Base-by-base conservation (phyloP, 2,113 vertebrate species). In the Pteruthius melanotis region DNA sequence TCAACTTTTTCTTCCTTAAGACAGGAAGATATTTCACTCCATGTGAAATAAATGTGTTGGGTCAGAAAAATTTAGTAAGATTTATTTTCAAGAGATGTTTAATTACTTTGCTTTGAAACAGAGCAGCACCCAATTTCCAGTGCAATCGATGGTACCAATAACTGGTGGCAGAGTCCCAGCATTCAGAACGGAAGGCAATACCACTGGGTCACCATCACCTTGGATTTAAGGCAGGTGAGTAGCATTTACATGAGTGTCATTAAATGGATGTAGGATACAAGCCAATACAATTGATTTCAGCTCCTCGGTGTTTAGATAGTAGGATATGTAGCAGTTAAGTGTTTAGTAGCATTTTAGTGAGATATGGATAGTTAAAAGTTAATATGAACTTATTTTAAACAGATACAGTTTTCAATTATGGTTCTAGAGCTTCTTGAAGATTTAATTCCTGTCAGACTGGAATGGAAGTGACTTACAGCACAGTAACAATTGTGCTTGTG, bases 101-200 rank as follows among this genome's bases (percentile, higher is more conserved):
- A 33, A 18, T 69, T 47, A 16, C 21, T 72, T 76, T 39, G 61
- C 64, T 89, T 95, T 56, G 83, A 87, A 85, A 91, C 97, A 99
- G 99, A 99, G 81, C 98, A 98, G 31, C 99, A 99, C 87, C 99
- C 99, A 3, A 99, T 99, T 89, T 98, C 98, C 30, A 98, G 98
- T 30, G 98, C 99, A 7, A 99, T 99, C 0, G 99, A 99, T 71
- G 99, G 99, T 56, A 99, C 99, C 42, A 99, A 99, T 93, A 98
- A 98, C 70, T 99, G 99, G 99, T 99, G 99, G 99, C 99, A 99
- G 95, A 99, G 99, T 83, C 99, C 99, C 9, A 99, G 99, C 89
- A 99, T 99, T 97, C 99, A 99, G 86, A 99, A 99, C 10, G 99
- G 99, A 56, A 98, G 98, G 40, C 98, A 98, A 72, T 99, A 98